Conservation (phyloP, 2,797 vertebrate species). For the Odontamblyopus rebecca region DNA sequence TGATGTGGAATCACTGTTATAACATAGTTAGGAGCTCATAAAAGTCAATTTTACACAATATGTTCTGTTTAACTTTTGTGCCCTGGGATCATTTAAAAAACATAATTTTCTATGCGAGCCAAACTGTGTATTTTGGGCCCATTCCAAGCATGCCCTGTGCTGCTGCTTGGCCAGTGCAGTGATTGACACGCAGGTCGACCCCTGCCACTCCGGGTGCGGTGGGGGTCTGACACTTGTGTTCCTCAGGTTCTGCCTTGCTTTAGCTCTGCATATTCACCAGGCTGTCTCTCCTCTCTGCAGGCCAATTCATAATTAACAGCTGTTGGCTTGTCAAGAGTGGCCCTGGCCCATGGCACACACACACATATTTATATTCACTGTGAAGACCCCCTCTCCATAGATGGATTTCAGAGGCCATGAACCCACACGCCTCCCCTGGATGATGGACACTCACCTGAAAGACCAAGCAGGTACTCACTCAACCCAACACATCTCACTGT, state of each 20-base stretch:
- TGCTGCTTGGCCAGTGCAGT: slow-evolving; percentile 62
- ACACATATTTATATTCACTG: slow-evolving; percentile 81
- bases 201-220: slow-evolving; percentile 72
- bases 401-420: slow-evolving; percentile 78
- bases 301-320: slow-evolving; percentile 86
- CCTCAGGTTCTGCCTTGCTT: slow-evolving; percentile 66
- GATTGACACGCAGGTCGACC: slow-evolving; percentile 80
- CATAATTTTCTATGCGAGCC: slow-evolving; percentile 52
- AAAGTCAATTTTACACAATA: too few relatives aligned
- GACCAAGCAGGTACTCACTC: slow-evolving; percentile 70
- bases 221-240: slow-evolving; percentile 81
- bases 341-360: slow-evolving; percentile 77
- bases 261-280: slow-evolving; percentile 82
- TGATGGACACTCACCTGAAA: slow-evolving; percentile 80
- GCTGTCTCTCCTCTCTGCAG: slow-evolving; percentile 82
- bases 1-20: too few relatives aligned
- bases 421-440: slow-evolving; percentile 74
- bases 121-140: slow-evolving; percentile 68
- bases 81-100: slow-evolving; percentile 30
- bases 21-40: too few relatives aligned
- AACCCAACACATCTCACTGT: slow-evolving; percentile 45
- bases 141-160: slow-evolving; percentile 62
- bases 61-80: slow-evolving; percentile 13
- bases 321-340: slow-evolving; percentile 85
- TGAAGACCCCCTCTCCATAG: slow-evolving; percentile 76